Base-by-base conservation (phyloP, 2,113 vertebrate genomes). In the Emberiza fucata region DNA sequence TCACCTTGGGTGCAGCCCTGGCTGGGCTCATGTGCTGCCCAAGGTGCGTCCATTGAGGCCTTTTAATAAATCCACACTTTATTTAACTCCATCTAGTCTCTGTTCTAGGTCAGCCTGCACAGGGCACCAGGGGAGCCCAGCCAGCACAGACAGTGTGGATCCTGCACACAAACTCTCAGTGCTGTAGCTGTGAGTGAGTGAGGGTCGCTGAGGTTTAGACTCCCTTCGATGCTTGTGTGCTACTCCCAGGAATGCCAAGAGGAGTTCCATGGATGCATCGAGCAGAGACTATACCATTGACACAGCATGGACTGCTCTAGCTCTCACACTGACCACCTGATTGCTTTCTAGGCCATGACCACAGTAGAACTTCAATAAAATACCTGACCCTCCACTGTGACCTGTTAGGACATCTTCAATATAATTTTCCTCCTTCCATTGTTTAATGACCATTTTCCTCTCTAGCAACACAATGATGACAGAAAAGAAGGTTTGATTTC, bases 201-300 rank as follows among this genome's bases (percentile, higher is more conserved):
- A 39, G 72, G 72, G 69, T 66, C 20, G 5, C 44, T 3, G 51
- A 92, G 90, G 80, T 96, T 69, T 93, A 83, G 90, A 88, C 94
- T 94, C 94, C 90, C 76, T 94, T 92, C 53, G 37, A 94, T 95
- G 95, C 87, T 77, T 90, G 84, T 87, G 9, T 97, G 93, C 91
- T 88, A 66, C 89, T 95, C 93, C 93, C 90, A 93, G 44, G 59
- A 94, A 90, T 94, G 84, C 93, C 42, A 66, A 63, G 54, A 70
- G 93, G 92, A 95, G 91, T 93, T 90, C 86, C 84, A 77, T 86
- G 92, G 70, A 69, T 76, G 93, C 93, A 93, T 86, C 29, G 71
- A 90, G 87, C 95, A 88, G 93, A 95, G 95, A 82, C 95, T 95
- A 80, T 73, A 40, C 94, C 87, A 31, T 14, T 92, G 69, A 18